phyloP scores from a whole-genome alignment of 2,888 invertebrate genomes.

The Dynastes hyllus region DNA sequence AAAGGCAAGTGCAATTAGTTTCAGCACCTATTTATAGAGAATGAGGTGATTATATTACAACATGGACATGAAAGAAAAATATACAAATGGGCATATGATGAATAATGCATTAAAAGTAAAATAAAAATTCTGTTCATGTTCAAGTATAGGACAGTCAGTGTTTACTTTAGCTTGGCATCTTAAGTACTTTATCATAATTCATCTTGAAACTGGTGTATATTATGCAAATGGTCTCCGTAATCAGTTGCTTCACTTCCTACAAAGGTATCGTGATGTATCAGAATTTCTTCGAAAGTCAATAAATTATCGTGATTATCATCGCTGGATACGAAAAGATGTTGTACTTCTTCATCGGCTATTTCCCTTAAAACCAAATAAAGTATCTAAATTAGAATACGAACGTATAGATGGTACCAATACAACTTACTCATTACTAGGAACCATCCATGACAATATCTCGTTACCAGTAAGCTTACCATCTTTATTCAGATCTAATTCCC shows the following conservation, averaged over 20 bases:
- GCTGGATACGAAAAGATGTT: slow-evolving; percentile 89
- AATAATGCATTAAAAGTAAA: slow-evolving; percentile 22
- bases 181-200: slow-evolving; percentile 77
- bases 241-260: slow-evolving; percentile 95
- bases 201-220: slow-evolving; percentile 85
- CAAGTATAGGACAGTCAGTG: neutral
- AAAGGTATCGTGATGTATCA: slow-evolving; percentile 89
- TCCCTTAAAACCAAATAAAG: slow-evolving; percentile 74
- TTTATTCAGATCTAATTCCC: slow-evolving; percentile 87
- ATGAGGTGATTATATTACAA: slow-evolving; percentile 19
- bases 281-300: slow-evolving; percentile 86
- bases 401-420: neutral
- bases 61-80: neutral
- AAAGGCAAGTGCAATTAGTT: neutral
- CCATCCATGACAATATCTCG: slow-evolving; percentile 92
- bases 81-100: slow-evolving; percentile 31
- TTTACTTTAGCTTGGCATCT: slow-evolving; percentile 5
- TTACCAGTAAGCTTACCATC: slow-evolving; percentile 86
- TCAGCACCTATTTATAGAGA: neutral
- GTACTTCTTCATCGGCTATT: slow-evolving; percentile 91
- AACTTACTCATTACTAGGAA: slow-evolving; percentile 91
- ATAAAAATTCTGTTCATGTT: slow-evolving; percentile 13
- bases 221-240: slow-evolving; percentile 88
- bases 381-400: neutral
- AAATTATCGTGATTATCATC: slow-evolving; percentile 90